Evolutionary conservation across 2,797 vertebrate species (phyloP).

Genomic region (Syngnathus acus): DNA sequence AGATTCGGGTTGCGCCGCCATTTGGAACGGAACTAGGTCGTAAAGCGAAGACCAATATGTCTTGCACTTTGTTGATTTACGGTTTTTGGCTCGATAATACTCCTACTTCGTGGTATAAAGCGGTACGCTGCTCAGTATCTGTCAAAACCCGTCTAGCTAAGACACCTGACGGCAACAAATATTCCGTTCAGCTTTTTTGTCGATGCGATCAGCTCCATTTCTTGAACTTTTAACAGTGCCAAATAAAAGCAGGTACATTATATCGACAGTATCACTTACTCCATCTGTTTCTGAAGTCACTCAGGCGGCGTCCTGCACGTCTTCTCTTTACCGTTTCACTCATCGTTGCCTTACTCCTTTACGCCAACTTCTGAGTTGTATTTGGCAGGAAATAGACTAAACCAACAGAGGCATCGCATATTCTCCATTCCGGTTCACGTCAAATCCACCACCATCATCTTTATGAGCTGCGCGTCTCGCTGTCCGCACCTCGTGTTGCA

Average conservation of each 20-base stretch:
- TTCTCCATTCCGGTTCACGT: slow-evolving; percentile 22
- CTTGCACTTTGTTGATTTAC: neutral
- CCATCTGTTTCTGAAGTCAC: slow-evolving; percentile 38
- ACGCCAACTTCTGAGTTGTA: neutral
- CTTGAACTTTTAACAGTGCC: neutral
- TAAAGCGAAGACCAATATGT: neutral
- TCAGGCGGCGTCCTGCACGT: slow-evolving; percentile 9
- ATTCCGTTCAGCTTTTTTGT: neutral
- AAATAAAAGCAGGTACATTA: neutral
- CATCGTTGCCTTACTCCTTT: slow-evolving; percentile 27
- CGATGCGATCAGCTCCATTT: neutral
- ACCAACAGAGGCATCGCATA: neutral
- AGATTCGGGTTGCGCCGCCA: neutral
- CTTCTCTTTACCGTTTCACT: slow-evolving; percentile 35
- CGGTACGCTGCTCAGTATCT: too few species aligned
- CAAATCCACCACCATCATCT: slow-evolving; percentile 5
- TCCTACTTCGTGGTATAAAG: neutral
- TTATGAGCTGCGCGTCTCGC: neutral
- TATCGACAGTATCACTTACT: slow-evolving; percentile 40
- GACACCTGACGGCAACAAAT: neutral
- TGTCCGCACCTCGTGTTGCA: neutral
- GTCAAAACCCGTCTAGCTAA: neutral
- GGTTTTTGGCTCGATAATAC: neutral
- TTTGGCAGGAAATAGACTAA: neutral
- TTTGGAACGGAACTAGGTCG: neutral